Evolutionary conservation across 1,140 invertebrate species (phyloP), one percentile per base, ranked within the genome.

Genomic region (Sarcophaga bullata): DNA sequence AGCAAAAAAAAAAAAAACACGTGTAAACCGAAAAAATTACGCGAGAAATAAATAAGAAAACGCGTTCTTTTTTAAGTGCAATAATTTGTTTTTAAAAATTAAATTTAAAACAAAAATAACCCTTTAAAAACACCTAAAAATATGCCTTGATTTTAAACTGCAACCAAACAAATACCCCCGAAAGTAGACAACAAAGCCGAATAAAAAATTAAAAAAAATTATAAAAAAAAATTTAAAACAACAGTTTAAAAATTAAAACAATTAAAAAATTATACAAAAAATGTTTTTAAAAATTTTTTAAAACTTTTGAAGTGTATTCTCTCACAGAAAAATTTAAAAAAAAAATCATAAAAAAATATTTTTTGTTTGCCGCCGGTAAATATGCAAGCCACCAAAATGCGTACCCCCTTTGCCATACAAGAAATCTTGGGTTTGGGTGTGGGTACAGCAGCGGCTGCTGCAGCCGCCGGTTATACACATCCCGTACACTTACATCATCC

Each of bases 391-490:
- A 89, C 88, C 73, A 90, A 90, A 87, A 88, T 90, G 91, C 92
- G 96, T 84, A 96, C 95, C 82, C 96, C 96, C 17, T 98, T 97
- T 90, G 96, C 95, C 85, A 97, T 97, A 86, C 96, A 98, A 90
- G 96, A 98, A 91, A 93, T 97, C 85, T 92, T 97, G 86, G 96
- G 96, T 6, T 91, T 97, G 47, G 94, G 94, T 50, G 91, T 86
- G n/a, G 94, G 94, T 15, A 90, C 90, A 25, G 86, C 84, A 68
- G 82, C 83, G 81, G 82, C 86, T 25, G 75, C 85, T 15, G 86
- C 86, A 84, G 87, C 86, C 25, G 86, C 85, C 58, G 85, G 87
- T 46, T 86, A 88, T 37, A 83, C 86, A 13, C 84, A 85, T 37
- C 84, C 84, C 0, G 84, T 85, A 7, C 84, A 85, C 5, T 83